Evolutionary conservation across 2,797 vertebrate genomes (phyloP).

Genomic region (Lithobates pipiens): DNA sequence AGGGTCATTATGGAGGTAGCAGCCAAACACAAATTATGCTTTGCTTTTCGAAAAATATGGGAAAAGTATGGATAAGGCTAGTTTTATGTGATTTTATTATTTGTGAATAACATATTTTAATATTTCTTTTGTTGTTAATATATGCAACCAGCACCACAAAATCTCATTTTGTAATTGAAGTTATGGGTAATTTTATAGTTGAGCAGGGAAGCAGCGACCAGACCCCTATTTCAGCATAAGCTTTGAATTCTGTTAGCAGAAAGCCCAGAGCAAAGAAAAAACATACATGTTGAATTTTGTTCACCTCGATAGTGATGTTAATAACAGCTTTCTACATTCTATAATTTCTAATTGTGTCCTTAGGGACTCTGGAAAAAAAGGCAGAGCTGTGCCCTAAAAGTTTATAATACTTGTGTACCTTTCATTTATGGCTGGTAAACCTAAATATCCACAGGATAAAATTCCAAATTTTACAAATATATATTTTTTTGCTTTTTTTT

Average conservation of each 20-base stretch:
- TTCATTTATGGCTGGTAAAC: constrained; percentile 78
- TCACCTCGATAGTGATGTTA: constrained; percentile 71
- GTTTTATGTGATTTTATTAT: no score
- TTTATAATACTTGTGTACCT: constrained; percentile 76
- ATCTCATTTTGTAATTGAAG: no score
- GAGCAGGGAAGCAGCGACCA: no score
- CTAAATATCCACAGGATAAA: constrained; percentile 81
- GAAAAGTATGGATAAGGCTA: no score
- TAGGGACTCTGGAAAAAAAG: constrained; percentile 74
- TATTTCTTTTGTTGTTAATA: no score
- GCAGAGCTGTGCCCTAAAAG: constrained; percentile 73
- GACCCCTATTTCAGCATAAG: no score
- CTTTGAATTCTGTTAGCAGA: constrained; percentile 44
- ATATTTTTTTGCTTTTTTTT: constrained; percentile 74
- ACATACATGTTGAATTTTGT: constrained; percentile 74
- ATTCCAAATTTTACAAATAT: constrained; percentile 84
- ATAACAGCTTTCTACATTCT: constrained; percentile 79
- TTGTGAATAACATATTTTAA: no score
- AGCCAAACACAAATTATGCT: no score
- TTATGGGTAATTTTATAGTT: no score
- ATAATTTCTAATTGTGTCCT: constrained; percentile 82
- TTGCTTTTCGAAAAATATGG: no score
- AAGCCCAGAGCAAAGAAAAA: constrained; percentile 68
- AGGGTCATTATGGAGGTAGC: no score
- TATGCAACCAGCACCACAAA: no score